Conservation (phyloP, 2,888 invertebrate species). For the Drosophila pseudotalamancana region DNA sequence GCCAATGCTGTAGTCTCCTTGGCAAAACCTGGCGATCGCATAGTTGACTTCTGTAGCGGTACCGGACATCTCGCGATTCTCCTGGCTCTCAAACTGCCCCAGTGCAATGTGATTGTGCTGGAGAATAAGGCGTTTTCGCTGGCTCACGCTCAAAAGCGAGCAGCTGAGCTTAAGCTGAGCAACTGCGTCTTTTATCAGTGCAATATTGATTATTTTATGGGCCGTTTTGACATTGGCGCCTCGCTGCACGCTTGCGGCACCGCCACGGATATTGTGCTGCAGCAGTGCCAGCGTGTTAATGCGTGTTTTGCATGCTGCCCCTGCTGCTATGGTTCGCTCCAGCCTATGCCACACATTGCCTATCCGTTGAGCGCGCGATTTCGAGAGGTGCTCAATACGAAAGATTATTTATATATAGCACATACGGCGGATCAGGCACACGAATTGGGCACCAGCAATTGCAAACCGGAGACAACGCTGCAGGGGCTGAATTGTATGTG, state of each 20-base stretch:
- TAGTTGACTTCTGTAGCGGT: slow-evolving; percentile 98
- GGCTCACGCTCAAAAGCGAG: slow-evolving; percentile 89
- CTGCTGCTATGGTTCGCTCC: slow-evolving; percentile 96
- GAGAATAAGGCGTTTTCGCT: slow-evolving; percentile 97
- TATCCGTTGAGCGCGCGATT: slow-evolving; percentile 93
- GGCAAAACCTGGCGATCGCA: slow-evolving; percentile 88
- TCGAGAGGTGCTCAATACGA: slow-evolving; percentile 83
- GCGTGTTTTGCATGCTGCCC: slow-evolving; percentile 96
- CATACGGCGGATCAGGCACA: slow-evolving; percentile 98
- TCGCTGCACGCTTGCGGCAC: slow-evolving; percentile 97
- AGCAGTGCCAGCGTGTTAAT: slow-evolving; percentile 90
- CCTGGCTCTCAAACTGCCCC: slow-evolving; percentile 91
- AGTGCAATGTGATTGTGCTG: slow-evolving; percentile 91
- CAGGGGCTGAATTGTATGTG: slow-evolving; percentile 95
- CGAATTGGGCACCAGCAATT: slow-evolving; percentile 84
- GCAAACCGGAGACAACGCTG: slow-evolving; percentile 83
- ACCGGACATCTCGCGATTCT: slow-evolving; percentile 96
- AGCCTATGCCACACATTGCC: slow-evolving; percentile 90
- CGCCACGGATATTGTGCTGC: slow-evolving; percentile 95
- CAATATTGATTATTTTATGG: slow-evolving; percentile 94
- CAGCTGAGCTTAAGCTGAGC: slow-evolving; percentile 87
- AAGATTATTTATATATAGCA: slow-evolving; percentile 91
- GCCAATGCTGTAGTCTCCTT: slow-evolving; percentile 90
- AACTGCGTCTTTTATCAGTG: slow-evolving; percentile 94
- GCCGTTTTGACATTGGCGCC: slow-evolving; percentile 93